Evolutionary conservation across 2,113 vertebrate genomes (phyloP).

Genomic region (Gambusia holbrooki): DNA sequence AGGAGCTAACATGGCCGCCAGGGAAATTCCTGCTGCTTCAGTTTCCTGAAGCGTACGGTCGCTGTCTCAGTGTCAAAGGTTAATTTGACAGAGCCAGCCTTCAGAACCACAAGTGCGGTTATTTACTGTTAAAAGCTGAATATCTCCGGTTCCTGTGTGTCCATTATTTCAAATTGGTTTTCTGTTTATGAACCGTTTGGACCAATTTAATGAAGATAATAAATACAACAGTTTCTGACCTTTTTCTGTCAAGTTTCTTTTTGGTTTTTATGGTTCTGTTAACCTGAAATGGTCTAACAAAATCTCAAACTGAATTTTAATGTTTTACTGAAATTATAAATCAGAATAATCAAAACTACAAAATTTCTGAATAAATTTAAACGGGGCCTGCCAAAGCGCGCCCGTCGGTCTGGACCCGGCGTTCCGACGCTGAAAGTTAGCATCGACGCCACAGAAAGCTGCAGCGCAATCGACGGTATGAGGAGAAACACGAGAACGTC

Average conservation of each 20-base stretch:
- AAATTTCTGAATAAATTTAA: too few relatives aligned
- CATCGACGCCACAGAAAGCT: too few relatives aligned
- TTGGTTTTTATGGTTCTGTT: neutral
- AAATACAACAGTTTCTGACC: slow-evolving; percentile 46
- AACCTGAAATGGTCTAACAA: too few relatives aligned
- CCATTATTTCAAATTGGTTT: slow-evolving; percentile 38
- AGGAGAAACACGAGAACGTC: too few relatives aligned
- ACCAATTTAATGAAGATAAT: slow-evolving; percentile 60
- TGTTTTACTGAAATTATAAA: too few relatives aligned
- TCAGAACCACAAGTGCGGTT: neutral
- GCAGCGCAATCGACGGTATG: too few relatives aligned
- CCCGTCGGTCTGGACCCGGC: too few relatives aligned
- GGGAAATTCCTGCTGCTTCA: neutral
- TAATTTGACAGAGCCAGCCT: neutral
- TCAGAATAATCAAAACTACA: too few relatives aligned
- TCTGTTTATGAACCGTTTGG: slow-evolving; percentile 47
- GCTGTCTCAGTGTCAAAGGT: neutral
- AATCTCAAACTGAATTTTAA: too few relatives aligned
- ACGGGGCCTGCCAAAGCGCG: too few relatives aligned
- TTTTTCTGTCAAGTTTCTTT: neutral
- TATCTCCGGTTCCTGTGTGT: slow-evolving; percentile 14
- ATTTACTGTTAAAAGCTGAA: neutral
- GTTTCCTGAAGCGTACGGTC: neutral
- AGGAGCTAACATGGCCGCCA: neutral
- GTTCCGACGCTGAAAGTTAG: too few relatives aligned